These are phyloP conservation scores for Cryptus armator DNA, from an alignment of 2,888 invertebrate species.

Conservation along the genomic window DNA sequence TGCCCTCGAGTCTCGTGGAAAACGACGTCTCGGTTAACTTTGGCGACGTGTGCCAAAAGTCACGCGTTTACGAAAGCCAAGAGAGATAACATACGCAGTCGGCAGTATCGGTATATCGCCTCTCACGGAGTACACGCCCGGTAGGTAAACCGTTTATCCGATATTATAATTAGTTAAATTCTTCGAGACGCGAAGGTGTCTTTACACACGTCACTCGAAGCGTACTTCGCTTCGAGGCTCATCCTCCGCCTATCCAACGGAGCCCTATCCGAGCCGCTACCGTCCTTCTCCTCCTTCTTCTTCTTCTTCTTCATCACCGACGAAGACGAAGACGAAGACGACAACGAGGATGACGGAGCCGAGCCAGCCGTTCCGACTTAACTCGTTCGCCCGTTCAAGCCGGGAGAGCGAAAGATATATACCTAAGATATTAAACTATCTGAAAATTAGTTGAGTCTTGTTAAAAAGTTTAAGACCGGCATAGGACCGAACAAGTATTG, in stretches of 20 bases:
- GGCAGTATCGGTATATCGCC: conserved; percentile 81
- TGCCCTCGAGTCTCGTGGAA: neutral
- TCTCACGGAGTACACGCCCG: conserved; percentile 73
- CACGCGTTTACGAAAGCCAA: conserved; percentile 44
- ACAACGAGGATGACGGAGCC: conserved; percentile 72
- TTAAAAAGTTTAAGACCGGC: conserved; percentile 81
- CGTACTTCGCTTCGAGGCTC: conserved; percentile 84
- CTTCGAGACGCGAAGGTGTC: conserved; percentile 84
- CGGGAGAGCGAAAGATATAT: conserved; percentile 71
- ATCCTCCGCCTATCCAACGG: conserved; percentile 72
- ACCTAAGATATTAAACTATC: conserved; percentile 83
- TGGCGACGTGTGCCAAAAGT: conserved; percentile 81
- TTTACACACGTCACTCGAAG: conserved; percentile 84
- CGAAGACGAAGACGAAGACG: conserved; percentile 63
- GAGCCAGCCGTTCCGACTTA: conserved; percentile 82
- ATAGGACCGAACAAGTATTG: conserved; percentile 63
- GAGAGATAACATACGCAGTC: conserved; percentile 64
- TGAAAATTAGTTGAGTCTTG: conserved; percentile 84
- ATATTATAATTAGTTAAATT: conserved; percentile 85
- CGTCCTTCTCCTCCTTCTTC: conserved; percentile 44
- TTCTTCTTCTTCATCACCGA: conserved; percentile 70
- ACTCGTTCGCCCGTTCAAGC: conserved; percentile 81
- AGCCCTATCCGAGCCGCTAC: neutral
- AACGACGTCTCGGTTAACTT: conserved; percentile 75
- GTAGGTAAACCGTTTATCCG: conserved; percentile 84